Base-by-base conservation (phyloP, 2,888 invertebrate genomes). In the Abrostola triplasia region DNA sequence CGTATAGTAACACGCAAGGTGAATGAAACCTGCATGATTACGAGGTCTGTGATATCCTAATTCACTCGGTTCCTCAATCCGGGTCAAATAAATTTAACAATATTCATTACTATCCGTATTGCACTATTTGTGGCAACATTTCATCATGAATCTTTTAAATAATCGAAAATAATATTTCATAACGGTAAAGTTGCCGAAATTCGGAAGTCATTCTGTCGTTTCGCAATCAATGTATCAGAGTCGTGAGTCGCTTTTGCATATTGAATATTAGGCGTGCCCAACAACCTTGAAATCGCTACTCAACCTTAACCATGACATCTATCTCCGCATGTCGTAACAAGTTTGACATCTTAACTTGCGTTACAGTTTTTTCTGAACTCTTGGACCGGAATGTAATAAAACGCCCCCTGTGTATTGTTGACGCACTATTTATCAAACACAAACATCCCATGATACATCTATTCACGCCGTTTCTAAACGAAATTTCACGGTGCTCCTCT, bases 401-500 rank as follows among this genome's bases (percentile, higher is more conserved):
- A 47, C 44, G 24, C 44, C 44, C 44, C 44, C 44, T 47, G 92
- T 91, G 91, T 92, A 88, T 89, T 94, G 88, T 93, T 92, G 90
- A 85, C 84, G 84, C 70, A 82, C 88, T 84, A 92, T 92, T 90
- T 90, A 90, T 92, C 88, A 88, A 84, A 87, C 80, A 87, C 83
- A 88, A 90, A 90, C 85, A 85, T 82, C 85, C 87, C 90, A 91
- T 93, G 90, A 94, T 92, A 86, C 83, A 67, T 87, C 89, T 89
- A 91, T 92, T 92, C 87, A 88, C 72, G 79, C 80, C 76, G 79
- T 85, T 86, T 84, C 85, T 76, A 88, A 90, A 82, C 73, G 65
- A 83, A 82, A 92, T 93, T 94, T 92, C 91, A 93, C 91, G 92
- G 88, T 82, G 83, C 83, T 81, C 76, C 82, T 88, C 87, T 88